Conservation (phyloP, 2,113 vertebrate genomes). For the Caranx melampygus region DNA sequence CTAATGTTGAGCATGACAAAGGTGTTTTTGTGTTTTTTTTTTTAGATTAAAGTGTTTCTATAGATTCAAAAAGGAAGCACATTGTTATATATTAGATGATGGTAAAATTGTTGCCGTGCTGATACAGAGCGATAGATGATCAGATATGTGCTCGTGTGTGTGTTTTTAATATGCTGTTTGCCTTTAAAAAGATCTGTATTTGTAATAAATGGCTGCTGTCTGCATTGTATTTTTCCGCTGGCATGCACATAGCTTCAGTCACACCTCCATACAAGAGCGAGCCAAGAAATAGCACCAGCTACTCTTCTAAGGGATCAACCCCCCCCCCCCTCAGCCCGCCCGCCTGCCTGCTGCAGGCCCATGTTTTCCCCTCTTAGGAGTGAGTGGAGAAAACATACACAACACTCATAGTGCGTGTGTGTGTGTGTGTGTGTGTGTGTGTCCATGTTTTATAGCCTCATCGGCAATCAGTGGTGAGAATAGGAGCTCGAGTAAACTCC, state of each 20-base stretch:
- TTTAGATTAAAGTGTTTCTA: background rate
- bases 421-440: background rate
- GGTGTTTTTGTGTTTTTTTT: background rate
- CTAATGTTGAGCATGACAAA: background rate
- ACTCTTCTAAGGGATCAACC: slow-evolving; percentile 50
- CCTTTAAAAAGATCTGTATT: background rate
- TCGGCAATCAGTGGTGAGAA: background rate
- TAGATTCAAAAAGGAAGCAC: background rate
- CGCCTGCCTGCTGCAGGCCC: slow-evolving; percentile 20
- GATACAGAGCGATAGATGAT: background rate
- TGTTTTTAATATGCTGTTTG: background rate
- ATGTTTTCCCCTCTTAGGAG: slow-evolving; percentile 9
- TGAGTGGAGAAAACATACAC: slow-evolving; percentile 10
- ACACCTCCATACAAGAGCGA: slow-evolving; percentile 1
- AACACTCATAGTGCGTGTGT: background rate
- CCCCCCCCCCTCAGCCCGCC: background rate
- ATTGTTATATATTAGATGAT: background rate
- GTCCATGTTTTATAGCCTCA: slow-evolving; percentile 1
- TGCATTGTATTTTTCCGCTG: background rate
- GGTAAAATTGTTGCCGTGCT: background rate
- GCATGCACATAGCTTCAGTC: slow-evolving; percentile 13
- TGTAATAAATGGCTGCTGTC: slow-evolving; percentile 13
- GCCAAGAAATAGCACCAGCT: slow-evolving; percentile 19
- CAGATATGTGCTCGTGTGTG: background rate
- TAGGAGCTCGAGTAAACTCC: slow-evolving; percentile 2